These are phyloP conservation scores for Tympanuchus pallidicinctus DNA, from an alignment of 2,113 vertebrate genomes.

Conservation along the genomic window DNA sequence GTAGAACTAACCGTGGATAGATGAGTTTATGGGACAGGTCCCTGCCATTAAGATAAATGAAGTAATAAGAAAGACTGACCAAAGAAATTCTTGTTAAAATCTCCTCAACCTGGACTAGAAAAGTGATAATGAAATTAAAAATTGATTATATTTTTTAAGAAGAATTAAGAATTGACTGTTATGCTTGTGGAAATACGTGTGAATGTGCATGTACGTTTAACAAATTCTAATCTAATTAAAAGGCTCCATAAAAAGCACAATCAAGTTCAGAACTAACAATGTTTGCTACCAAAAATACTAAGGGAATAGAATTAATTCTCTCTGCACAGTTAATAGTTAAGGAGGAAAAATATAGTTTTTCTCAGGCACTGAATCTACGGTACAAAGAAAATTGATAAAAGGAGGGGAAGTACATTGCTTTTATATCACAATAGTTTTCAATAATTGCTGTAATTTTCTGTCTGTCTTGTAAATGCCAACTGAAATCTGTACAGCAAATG, in stretches of 20 bases:
- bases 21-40: conserved; percentile 2
- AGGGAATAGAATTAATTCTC: neutral
- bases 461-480: conserved; percentile 31
- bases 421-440: conserved; percentile 71
- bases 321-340: neutral
- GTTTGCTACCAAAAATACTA: neutral
- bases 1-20: neutral
- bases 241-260: neutral
- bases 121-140: neutral
- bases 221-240: neutral
- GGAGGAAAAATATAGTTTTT: neutral
- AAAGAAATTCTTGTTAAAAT: neutral
- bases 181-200: neutral
- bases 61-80: neutral
- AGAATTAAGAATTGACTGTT: neutral
- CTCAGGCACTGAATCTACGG: conserved; percentile 15
- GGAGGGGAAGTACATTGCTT: conserved; percentile 27
- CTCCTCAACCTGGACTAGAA: neutral
- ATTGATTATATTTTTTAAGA: neutral
- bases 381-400: conserved; percentile 50
- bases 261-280: neutral
- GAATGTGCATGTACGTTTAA: neutral
- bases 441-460: conserved; percentile 74
- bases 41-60: neutral
- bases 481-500: conserved; percentile 27